Conservation (phyloP, 2,797 vertebrate species). For the Acanthopagrus latus region DNA sequence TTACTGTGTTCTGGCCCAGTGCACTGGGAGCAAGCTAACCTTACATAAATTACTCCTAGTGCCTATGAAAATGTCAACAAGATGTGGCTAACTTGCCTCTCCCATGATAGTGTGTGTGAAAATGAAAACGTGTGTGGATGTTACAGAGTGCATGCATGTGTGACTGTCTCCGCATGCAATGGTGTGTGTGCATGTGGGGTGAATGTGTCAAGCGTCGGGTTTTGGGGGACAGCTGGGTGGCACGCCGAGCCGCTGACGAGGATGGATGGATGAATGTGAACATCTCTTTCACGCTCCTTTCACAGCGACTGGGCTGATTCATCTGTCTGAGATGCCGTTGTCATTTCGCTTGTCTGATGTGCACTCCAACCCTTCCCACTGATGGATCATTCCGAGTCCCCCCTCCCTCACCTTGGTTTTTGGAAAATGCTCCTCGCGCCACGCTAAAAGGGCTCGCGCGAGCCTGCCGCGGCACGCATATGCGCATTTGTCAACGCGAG, state of each 20-base stretch:
- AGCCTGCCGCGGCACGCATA: slow-evolving; percentile 20
- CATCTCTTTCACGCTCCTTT: slow-evolving; percentile 78
- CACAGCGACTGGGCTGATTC: slow-evolving; percentile 68
- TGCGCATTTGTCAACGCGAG: slow-evolving; percentile 55
- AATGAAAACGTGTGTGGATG: slow-evolving; percentile 8
- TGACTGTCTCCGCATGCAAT: slow-evolving; percentile 12
- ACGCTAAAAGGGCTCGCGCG: not conserved
- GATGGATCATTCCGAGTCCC: slow-evolving; percentile 61
- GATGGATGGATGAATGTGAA: slow-evolving; percentile 79
- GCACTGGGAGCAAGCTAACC: slow-evolving; percentile 78
- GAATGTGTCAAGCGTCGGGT: slow-evolving; percentile 13
- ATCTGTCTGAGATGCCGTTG: slow-evolving; percentile 66
- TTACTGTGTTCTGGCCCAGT: slow-evolving; percentile 77
- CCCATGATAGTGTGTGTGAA: slow-evolving; percentile 37
- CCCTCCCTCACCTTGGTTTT: not conserved
- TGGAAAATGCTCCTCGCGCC: slow-evolving; percentile 8
- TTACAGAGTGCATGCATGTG: slow-evolving; percentile 18
- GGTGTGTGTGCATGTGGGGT: slow-evolving; percentile 1
- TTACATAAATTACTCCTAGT: slow-evolving; percentile 81
- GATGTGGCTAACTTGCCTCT: slow-evolving; percentile 60
- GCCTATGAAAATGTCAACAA: slow-evolving; percentile 84
- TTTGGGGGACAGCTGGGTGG: slow-evolving; percentile 34
- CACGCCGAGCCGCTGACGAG: slow-evolving; percentile 55
- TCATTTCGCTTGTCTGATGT: slow-evolving; percentile 64
- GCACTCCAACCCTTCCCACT: slow-evolving; percentile 48